Evolutionary conservation across 2,888 invertebrate species (phyloP).

Genomic region (Mesoligia furuncula): DNA sequence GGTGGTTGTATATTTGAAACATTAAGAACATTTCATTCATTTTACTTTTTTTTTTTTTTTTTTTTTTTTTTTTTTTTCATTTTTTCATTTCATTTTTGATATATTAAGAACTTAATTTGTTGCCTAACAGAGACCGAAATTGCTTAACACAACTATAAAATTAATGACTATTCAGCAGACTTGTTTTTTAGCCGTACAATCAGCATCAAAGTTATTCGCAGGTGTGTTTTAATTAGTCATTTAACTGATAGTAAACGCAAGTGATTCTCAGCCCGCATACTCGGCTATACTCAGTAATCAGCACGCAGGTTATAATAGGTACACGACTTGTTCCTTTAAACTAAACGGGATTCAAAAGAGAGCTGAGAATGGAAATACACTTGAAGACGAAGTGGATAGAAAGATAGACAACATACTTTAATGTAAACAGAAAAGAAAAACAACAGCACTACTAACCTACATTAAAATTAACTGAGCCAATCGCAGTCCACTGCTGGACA

Average conservation of each 20-base stretch:
- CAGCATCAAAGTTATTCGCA: conserved; percentile 37
- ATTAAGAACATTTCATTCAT: too few relatives aligned
- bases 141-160: conserved; percentile 1
- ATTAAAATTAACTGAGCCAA: neutral
- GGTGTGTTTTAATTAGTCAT: conserved; percentile 46
- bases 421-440: neutral
- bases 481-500: neutral
- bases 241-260: conserved; percentile 29
- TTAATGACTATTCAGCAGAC: conserved; percentile 27
- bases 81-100: too few relatives aligned
- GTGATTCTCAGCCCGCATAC: conserved; percentile 27
- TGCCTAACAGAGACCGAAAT: conserved; percentile 24
- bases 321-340: conserved; percentile 45
- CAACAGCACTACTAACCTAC: neutral
- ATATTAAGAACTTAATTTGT: conserved; percentile 22
- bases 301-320: conserved; percentile 22
- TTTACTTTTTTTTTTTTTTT: too few relatives aligned
- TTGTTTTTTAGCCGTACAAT: conserved; percentile 17
- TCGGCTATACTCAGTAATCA: conserved; percentile 35
- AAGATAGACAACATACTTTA: neutral
- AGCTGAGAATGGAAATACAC: neutral
- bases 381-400: neutral
- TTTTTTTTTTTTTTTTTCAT: too few relatives aligned
- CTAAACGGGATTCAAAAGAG: conserved; percentile 16
- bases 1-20: conserved; percentile 9